Percentiles rank a stretch among this genome's conserved stretches.
Evolutionary conservation across 2,113 vertebrate genomes (phyloP).

Genomic region (Fregata magnificens): DNA sequence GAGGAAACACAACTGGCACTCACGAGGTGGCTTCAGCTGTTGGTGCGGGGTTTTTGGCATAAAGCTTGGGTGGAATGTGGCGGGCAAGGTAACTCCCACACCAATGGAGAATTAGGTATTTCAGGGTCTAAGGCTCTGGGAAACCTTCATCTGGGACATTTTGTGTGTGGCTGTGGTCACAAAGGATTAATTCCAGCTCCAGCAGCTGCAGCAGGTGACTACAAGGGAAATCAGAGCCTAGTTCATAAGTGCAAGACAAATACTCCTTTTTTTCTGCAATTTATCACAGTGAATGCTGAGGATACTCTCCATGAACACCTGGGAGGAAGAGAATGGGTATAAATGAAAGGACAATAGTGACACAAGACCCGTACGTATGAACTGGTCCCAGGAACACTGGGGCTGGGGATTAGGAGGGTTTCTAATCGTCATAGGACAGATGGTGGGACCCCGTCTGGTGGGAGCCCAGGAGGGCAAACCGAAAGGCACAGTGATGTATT

Average conservation of each 20-base stretch:
- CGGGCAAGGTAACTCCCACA: not conserved
- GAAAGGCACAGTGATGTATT: not conserved
- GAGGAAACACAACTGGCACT: not conserved
- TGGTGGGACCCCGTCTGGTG: not conserved
- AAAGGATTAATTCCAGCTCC: not conserved
- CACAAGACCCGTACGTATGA: not conserved
- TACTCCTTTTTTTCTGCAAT: not conserved
- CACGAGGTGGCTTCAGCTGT: not conserved
- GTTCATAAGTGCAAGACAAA: not conserved
- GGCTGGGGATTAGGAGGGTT: not conserved
- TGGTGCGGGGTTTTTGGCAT: accelerated
- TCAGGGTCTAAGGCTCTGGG: not conserved
- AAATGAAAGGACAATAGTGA: not conserved
- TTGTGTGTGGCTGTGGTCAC: too few species aligned
- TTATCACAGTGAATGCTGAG: not conserved
- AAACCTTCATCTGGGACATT: not conserved
- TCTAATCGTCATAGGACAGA: not conserved
- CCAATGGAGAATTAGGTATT: not conserved
- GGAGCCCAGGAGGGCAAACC: not conserved
- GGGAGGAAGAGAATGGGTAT: not conserved
- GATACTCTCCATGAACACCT: not conserved
- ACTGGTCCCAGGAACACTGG: not conserved
- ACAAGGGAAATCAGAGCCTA: not conserved
- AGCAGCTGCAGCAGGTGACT: not conserved
- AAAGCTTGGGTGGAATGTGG: not conserved